phyloP scores from a whole-genome alignment of 1,140 invertebrate genomes.

The Mya arenaria region DNA sequence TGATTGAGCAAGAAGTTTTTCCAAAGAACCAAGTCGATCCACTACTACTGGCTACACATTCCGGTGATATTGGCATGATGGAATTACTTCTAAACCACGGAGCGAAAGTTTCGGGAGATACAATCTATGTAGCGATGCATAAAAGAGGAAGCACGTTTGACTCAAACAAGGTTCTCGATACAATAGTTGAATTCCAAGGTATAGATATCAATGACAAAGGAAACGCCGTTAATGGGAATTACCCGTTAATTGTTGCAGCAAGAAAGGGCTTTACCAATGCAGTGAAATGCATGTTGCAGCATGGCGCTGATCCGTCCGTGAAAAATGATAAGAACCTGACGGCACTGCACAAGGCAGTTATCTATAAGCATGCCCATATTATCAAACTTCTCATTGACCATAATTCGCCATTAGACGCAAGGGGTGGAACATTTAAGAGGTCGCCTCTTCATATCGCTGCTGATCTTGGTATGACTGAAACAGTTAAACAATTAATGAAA shows the following conservation, averaged over 20 bases:
- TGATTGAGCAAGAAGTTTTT: neutral
- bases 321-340: conserved; percentile 3
- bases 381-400: neutral
- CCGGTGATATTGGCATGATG: neutral
- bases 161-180: no score
- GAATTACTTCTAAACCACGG: neutral
- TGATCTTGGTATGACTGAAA: neutral
- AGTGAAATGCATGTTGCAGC: neutral
- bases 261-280: neutral
- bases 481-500: neutral
- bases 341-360: conserved; percentile 30
- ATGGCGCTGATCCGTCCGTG: neutral
- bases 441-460: conserved; percentile 31
- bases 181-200: no score
- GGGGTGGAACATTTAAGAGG: conserved; percentile 8
- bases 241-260: conserved; percentile 2
- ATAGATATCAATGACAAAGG: neutral
- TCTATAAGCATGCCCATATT: neutral
- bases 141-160: no score
- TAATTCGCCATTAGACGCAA: neutral
- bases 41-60: conserved; percentile 28
- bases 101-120: conserved; percentile 26
- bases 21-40: neutral
- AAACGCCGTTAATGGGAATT: conserved; percentile 2
- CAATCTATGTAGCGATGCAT: conserved; percentile 32